These are phyloP conservation scores for Chaetodon trifasciatus DNA, from an alignment of 2,797 vertebrate species.

Conservation along the genomic window DNA sequence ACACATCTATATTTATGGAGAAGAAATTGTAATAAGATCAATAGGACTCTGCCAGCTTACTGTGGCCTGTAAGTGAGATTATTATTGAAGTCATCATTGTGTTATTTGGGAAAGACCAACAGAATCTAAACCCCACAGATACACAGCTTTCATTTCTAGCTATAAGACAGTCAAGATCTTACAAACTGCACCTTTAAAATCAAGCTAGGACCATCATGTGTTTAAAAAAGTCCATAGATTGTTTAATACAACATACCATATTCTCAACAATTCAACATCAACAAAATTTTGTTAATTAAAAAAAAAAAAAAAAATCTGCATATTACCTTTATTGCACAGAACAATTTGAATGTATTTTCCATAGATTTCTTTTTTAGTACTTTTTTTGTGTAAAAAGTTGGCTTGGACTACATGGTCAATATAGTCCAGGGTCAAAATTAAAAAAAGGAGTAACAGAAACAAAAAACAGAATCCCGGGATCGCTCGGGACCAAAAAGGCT, in stretches of 20 bases:
- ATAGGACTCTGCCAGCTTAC: background rate
- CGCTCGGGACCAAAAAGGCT: slow-evolving; percentile 74
- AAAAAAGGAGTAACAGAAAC: slow-evolving; percentile 70
- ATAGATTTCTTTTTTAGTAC: slow-evolving; percentile 83
- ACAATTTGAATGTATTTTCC: slow-evolving; percentile 88
- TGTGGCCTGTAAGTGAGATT: background rate
- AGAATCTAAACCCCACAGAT: background rate
- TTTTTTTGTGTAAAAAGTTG: slow-evolving; percentile 86
- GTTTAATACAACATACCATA: slow-evolving; percentile 92
- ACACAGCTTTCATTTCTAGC: background rate
- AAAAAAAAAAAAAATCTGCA: slow-evolving; percentile 87
- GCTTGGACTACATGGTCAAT: slow-evolving; percentile 85
- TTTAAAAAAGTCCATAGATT: slow-evolving; percentile 88
- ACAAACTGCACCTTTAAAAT: slow-evolving; percentile 39
- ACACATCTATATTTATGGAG: background rate
- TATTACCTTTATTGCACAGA: slow-evolving; percentile 92
- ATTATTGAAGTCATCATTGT: background rate
- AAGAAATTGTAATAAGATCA: slow-evolving; percentile 1
- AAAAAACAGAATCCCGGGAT: slow-evolving; percentile 71
- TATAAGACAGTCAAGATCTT: background rate
- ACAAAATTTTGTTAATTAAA: slow-evolving; percentile 87
- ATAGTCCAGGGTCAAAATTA: slow-evolving; percentile 82
- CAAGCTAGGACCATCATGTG: slow-evolving; percentile 72
- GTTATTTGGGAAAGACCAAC: background rate
- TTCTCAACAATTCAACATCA: slow-evolving; percentile 91